Base-by-base conservation (phyloP, 2,113 vertebrate species). In the Indicator indicator region DNA sequence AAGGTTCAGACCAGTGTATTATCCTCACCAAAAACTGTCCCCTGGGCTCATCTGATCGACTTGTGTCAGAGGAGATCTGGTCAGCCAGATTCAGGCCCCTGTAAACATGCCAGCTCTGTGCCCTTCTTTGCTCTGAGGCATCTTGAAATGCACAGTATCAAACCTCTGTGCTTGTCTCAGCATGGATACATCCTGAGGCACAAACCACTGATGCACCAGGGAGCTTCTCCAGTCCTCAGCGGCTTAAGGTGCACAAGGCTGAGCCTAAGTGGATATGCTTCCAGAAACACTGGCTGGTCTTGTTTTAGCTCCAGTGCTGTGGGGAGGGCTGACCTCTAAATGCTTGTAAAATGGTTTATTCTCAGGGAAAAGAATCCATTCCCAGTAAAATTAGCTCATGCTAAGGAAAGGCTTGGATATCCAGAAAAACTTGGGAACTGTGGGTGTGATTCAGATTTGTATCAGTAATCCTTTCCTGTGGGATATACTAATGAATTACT, bases 201-300 rank as follows among this genome's bases (percentile, higher is more conserved):
- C 60, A 68, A 72, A 76, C 48, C 30, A 20, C 56, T 1, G 1
- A 15, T 0, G 0, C 32, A 67, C 24, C 64, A 74, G 64, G 33
- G 13, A 74, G 10, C 16, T 77, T 60, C 68, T 85, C 63, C 1
- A 0, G 6, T 16, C 26, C 40, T 18, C 42, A 2, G 0, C 19
- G 64, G 72, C 52, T 60, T 28, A 60, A 68, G 60, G 54, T 69
- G 48, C 48, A 67, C 16, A 16, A 28, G 32, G 32, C 42, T 74
- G 42, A 86, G 74, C 46, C 21, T 50, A 63, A 36, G 48, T 42
- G 60, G 46, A 77, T 67, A 21, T 76, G 36, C 75, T 79, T 93
- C 80, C 80, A 76, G 79, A 94, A 95, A 93, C 76, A 73, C 80
- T 77, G 85, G 44, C 95, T 91, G 56, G 44, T 89, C 85, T 93